Evolutionary conservation across 1,140 invertebrate species (phyloP).

Genomic region (Eumaeus atala): DNA sequence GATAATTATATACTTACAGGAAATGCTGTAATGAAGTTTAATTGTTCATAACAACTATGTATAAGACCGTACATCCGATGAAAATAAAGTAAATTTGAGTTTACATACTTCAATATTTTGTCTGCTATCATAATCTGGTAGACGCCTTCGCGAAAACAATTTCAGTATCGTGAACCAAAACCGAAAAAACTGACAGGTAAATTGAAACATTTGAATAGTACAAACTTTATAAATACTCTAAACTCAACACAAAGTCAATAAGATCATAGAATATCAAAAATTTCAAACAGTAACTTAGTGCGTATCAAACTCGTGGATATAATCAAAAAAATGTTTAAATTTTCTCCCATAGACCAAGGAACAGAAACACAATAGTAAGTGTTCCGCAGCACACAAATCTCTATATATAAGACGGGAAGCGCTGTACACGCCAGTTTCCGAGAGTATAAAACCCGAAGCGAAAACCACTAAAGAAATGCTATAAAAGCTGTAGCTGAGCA

Average conservation of each 20-base stretch:
- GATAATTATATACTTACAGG: background rate
- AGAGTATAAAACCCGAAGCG: slow-evolving; percentile 7
- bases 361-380: slow-evolving; percentile 23
- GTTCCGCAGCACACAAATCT: slow-evolving; percentile 26
- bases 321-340: slow-evolving; percentile 25
- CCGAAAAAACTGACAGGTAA: slow-evolving; percentile 19
- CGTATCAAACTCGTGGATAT: slow-evolving; percentile 29
- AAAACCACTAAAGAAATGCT: slow-evolving; percentile 4
- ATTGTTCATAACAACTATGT: slow-evolving; percentile 4
- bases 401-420: slow-evolving; percentile 23
- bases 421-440: slow-evolving; percentile 10
- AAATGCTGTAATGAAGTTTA: background rate
- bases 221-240: slow-evolving; percentile 8
- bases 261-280: slow-evolving; percentile 5
- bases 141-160: slow-evolving; percentile 21
- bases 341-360: slow-evolving; percentile 24
- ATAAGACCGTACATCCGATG: background rate
- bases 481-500: slow-evolving; percentile 8
- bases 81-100: background rate
- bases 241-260: slow-evolving; percentile 14
- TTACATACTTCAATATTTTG: background rate
- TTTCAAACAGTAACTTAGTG: background rate
- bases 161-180: slow-evolving; percentile 33
- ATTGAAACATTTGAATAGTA: slow-evolving; percentile 6
- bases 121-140: background rate